A percentile compares a stretch with the other conserved stretches of the same genome.
phyloP scores from a whole-genome alignment of 2,888 invertebrate species.

The Oxytorus armatus region DNA sequence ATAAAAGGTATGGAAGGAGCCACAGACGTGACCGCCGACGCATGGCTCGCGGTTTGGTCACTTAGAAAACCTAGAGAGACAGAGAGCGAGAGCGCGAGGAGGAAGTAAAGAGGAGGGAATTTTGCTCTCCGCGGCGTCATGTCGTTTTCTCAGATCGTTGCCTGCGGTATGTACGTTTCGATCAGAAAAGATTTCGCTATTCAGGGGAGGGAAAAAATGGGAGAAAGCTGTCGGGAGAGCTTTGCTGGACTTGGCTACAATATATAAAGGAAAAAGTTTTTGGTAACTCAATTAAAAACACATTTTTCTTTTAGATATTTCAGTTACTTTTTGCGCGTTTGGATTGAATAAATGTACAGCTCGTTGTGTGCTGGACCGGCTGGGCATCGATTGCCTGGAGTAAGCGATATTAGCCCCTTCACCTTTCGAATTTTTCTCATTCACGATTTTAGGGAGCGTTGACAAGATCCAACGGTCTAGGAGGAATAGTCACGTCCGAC shows the following conservation, averaged over 20 bases:
- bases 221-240: constrained; percentile 2
- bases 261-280: background rate
- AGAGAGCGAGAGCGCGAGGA: constrained; percentile 20
- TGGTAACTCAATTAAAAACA: background rate
- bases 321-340: too few relatives aligned
- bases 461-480: too few relatives aligned
- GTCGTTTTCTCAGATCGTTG: background rate
- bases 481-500: too few relatives aligned
- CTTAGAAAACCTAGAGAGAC: constrained; percentile 36
- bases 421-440: too few relatives aligned
- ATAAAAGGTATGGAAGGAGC: constrained; percentile 60
- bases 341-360: too few relatives aligned
- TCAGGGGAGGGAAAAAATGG: background rate
- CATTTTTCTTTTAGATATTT: too few relatives aligned
- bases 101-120: constrained; percentile 26
- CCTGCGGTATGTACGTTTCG: background rate
- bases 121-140: background rate
- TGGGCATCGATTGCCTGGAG: too few relatives aligned
- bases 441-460: too few relatives aligned
- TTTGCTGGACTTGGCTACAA: too few relatives aligned
- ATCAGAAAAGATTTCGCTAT: constrained; percentile 20
- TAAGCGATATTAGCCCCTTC: too few relatives aligned
- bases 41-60: constrained; percentile 39
- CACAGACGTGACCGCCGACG: constrained; percentile 48
- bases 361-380: too few relatives aligned